Evolutionary conservation across 2,113 vertebrate genomes (phyloP), one percentile per base, ranked within the genome.

Genomic region (Irena cyanogastra): DNA sequence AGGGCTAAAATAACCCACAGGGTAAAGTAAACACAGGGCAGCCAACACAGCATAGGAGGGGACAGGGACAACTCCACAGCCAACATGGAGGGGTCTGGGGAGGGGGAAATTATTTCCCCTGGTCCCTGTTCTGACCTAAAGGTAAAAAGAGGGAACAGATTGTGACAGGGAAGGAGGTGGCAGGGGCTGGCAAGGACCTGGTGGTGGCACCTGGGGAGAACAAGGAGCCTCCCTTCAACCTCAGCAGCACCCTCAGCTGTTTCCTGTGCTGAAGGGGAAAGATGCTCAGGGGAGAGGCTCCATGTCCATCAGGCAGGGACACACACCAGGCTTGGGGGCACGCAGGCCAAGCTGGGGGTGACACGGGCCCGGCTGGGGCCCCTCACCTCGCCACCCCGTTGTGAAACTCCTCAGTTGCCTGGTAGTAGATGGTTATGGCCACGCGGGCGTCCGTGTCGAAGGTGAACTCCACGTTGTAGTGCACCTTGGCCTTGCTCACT

Each of bases 401-500:
- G 96, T 99, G 99, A 95, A 99, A 99, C 95, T 99, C 99, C 93
- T 99, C 99, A 0, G 98, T 98, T 74, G 99, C 99, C 97, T 99
- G 99, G 92, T 99, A 99, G 97, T 99, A 99, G 98, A 99, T 98
- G 90, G 99, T 99, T 91, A 99, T 99, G 97, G 99, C 99, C 83
- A 99, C 99, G 0, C 98, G 99, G 15, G 99, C 97, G 7, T 99
- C 99, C 0, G 99, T 98, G 81, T 99, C 99, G 3, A 99, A 99
- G 77, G 98, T 99, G 97, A 99, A 99, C 98, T 99, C 99, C 37
- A 99, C 98, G 7, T 99, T 99, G 98, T 99, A 99, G 95, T 98
- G 98, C 81, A 98, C 98, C 50, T 98, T 97, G 49, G 98, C 98
- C 90, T 97, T 98, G 61, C 97, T 96, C 33, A 95, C 98, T 78